phyloP scores from a whole-genome alignment of 1,140 invertebrate genomes.

The Bicyclus anynana region DNA sequence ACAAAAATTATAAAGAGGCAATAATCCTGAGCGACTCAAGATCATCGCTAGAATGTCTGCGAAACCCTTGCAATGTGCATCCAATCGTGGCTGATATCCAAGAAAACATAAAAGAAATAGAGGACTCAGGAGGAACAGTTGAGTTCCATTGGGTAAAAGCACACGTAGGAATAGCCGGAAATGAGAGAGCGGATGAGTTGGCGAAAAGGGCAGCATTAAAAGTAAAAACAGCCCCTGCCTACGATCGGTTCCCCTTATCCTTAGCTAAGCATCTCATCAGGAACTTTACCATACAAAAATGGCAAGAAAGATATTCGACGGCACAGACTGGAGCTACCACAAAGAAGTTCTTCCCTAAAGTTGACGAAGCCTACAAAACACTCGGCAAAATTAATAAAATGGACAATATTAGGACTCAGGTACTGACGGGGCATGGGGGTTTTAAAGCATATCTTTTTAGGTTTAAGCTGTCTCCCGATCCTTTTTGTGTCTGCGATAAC shows the following conservation, averaged over 20 bases:
- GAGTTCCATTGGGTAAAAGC: conserved; percentile 24
- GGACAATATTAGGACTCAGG: neutral
- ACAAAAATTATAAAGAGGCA: no score
- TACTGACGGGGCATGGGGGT: neutral
- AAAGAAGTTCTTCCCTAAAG: conserved; percentile 25
- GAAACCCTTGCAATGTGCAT: conserved; percentile 5
- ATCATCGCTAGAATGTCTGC: no score
- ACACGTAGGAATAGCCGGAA: conserved; percentile 24
- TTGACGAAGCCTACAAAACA: conserved; percentile 4
- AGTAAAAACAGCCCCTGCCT: conserved; percentile 12
- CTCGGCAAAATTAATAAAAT: neutral
- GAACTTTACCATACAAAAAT: conserved; percentile 18
- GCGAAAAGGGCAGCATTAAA: conserved; percentile 25
- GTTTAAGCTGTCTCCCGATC: neutral
- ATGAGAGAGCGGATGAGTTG: conserved; percentile 33
- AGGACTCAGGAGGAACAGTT: neutral
- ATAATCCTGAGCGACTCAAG: no score
- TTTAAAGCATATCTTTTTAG: neutral
- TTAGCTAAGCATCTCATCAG: conserved; percentile 25
- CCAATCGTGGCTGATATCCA: conserved; percentile 2
- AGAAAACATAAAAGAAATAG: no score
- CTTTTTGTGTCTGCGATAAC: neutral
- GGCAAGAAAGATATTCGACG: conserved; percentile 21
- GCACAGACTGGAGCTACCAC: conserved; percentile 14
- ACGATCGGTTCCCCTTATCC: conserved; percentile 25